Evolutionary conservation across 2,113 vertebrate genomes (phyloP), one percentile per base, ranked within the genome.

Genomic region (Sorex fumeus): DNA sequence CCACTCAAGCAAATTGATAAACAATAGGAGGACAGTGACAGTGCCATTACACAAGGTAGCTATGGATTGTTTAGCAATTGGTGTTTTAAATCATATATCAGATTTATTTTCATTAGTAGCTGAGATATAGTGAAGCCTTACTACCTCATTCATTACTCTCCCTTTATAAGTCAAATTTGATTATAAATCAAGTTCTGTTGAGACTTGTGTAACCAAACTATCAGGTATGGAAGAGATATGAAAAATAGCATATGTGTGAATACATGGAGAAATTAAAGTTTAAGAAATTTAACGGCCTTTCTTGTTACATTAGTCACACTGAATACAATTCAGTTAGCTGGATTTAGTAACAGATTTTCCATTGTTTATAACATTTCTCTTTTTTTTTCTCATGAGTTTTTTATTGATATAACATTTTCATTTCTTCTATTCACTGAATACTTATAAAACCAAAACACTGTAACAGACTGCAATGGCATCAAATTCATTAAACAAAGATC

Each of bases 401-500:
- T 34, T 62, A 43, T 25, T 72, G 60, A 45, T 28, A 69, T 50
- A 25, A 95, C 70, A 91, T 87, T 77, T 86, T 4, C 0, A 80
- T 88, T 91, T 23, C 30, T 89, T 89, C 5, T 60, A 76, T 66
- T 60, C 83, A 85, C 43, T 83, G 66, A 84, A n/a, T 75, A 7
- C 10, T 79, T 84, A 8, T 79, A 71, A 34, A 66, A 79, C 2
- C n/a, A 57, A 92, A 82, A 74, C 19, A 62, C 13, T 87, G 45
- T 53, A 34, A 87, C 45, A 10, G 9, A 71, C 21, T 60, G 43
- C n/a, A 43, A 34, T 69, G 32, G 71, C 76, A 85, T 28, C 57
- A 79, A 83, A 28, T 60, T 50, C 23, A 47, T 80, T 18, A 81
- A 25, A 50, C 27, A 84, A 23, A 27, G 8, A 80, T 32, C 21